Conservation (phyloP, 2,888 invertebrate species). For the Lydus trimaculatus region DNA sequence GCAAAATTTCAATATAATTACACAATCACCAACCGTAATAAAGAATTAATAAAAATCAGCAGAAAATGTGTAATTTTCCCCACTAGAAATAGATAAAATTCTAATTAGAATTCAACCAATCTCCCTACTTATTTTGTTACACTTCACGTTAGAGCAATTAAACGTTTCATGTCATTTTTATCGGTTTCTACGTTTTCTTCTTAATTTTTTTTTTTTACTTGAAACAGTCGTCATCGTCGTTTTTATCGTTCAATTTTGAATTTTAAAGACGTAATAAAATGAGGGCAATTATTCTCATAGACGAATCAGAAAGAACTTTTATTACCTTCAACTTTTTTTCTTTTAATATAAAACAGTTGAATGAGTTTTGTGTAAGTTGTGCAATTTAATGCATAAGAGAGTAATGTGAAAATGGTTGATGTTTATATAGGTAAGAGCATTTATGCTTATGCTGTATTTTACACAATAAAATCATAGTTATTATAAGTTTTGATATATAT, state of each 20-base stretch:
- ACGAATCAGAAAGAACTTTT: background rate
- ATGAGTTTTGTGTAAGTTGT: background rate
- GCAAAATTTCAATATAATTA: no score
- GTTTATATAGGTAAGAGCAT: background rate
- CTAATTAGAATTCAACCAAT: conserved; percentile 23
- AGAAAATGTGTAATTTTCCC: no score
- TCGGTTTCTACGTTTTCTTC: no score
- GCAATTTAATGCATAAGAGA: background rate
- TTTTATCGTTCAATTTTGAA: conserved; percentile 19
- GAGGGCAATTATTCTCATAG: conserved; percentile 11
- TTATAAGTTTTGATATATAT: no score
- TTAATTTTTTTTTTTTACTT: background rate
- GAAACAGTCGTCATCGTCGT: background rate
- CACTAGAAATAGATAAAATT: no score
- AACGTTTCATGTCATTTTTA: conserved; percentile 27
- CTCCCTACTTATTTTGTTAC: conserved; percentile 19
- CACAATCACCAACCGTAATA: no score
- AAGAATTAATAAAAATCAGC: no score
- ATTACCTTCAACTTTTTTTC: background rate
- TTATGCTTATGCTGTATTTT: no score
- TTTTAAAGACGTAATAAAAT: conserved; percentile 19
- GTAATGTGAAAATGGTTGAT: background rate
- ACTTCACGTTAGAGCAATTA: conserved; percentile 28
- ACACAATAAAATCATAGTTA: no score
- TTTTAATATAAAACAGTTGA: background rate